A percentile compares a stretch with the other conserved stretches of the same genome.
Evolutionary conservation across 2,888 invertebrate genomes (phyloP).

Genomic region (Cephus spinipes): DNA sequence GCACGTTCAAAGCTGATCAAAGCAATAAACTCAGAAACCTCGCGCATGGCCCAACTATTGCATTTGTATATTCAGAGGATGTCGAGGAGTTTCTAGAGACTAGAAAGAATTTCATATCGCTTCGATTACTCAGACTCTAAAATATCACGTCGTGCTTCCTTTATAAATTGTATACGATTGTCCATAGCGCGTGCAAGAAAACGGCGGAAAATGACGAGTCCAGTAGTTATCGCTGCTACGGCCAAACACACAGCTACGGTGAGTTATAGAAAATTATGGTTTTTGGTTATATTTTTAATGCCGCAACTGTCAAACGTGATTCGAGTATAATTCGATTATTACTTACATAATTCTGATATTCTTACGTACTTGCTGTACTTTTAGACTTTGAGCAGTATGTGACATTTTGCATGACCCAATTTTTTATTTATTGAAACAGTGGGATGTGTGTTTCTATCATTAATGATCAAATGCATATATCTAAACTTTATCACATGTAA

Average conservation of each 20-base stretch:
- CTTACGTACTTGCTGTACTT: background rate
- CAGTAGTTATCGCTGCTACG: constrained; percentile 85
- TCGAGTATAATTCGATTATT: background rate
- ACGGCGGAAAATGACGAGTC: constrained; percentile 68
- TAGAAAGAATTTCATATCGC: background rate
- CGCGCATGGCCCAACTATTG: background rate
- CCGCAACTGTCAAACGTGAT: constrained; percentile 9
- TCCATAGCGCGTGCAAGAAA: constrained; percentile 13
- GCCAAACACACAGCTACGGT: constrained; percentile 89
- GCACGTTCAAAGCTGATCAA: background rate
- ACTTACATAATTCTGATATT: constrained; percentile 16
- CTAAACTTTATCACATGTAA: background rate
- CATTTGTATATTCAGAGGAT: background rate
- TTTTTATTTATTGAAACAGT: background rate
- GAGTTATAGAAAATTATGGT: constrained; percentile 59
- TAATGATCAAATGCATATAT: background rate
- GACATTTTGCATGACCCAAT: background rate
- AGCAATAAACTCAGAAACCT: background rate
- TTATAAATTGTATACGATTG: background rate
- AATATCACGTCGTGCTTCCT: background rate
- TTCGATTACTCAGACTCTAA: background rate
- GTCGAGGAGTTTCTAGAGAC: background rate
- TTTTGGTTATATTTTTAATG: constrained; percentile 16
- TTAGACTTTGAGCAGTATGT: background rate
- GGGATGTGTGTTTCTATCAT: background rate